Evolutionary conservation across 2,113 vertebrate genomes (phyloP).

Genomic region (Anolis sagrei): DNA sequence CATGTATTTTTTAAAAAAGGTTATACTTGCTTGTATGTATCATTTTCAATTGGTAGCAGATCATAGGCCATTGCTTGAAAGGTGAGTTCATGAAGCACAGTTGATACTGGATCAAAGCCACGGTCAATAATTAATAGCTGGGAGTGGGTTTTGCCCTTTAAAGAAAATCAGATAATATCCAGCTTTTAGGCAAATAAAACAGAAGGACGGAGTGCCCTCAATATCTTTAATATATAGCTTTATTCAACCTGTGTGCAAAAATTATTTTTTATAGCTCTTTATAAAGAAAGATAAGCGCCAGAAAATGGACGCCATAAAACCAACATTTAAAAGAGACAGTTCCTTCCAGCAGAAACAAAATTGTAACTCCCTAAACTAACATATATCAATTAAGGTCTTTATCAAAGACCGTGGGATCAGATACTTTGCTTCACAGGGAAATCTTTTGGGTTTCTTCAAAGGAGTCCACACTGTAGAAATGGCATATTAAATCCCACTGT

Average conservation of each 20-base stretch:
- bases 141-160: constrained; percentile 91
- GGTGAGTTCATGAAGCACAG: constrained; percentile 95
- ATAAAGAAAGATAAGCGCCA: neutral
- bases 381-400: neutral
- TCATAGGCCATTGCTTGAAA: constrained; percentile 99
- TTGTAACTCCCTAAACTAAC: neutral
- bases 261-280: neutral
- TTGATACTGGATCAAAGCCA: constrained; percentile 93
- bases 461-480: neutral
- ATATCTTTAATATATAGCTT: neutral
- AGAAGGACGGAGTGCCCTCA: constrained; percentile 11
- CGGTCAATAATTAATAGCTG: constrained; percentile 95
- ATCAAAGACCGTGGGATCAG: neutral
- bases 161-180: constrained; percentile 21
- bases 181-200: neutral
- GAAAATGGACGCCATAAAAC: constrained; percentile 8
- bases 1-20: neutral
- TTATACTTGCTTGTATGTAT: constrained; percentile 89
- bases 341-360: neutral
- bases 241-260: neutral
- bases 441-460: neutral
- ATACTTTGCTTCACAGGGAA: neutral
- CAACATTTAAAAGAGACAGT: neutral
- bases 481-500: neutral
- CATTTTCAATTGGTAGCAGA: constrained; percentile 90